A percentile compares a stretch with the other conserved stretches of the same genome.
These are phyloP conservation scores for Cynocephalus volans DNA, from an alignment of 2,113 vertebrate species.

Conservation along the genomic window DNA sequence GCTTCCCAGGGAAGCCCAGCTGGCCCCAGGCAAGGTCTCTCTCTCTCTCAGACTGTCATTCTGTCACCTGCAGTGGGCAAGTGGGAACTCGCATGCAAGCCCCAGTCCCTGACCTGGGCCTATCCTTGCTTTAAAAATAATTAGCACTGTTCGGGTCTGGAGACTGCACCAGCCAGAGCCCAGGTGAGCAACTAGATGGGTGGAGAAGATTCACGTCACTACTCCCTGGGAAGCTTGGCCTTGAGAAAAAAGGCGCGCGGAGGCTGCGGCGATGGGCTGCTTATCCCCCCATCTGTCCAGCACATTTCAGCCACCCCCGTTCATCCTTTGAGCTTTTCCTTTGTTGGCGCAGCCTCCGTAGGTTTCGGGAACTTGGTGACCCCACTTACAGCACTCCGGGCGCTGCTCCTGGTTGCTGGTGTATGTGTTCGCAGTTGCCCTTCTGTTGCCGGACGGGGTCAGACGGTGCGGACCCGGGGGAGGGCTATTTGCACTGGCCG, in stretches of 20 bases:
- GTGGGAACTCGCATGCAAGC: no score
- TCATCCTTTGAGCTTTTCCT: not conserved
- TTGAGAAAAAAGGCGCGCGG: not conserved
- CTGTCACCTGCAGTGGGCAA: no score
- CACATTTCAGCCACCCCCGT: not conserved
- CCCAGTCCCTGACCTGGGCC: not conserved
- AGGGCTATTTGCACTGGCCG: not conserved
- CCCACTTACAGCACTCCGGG: accelerated
- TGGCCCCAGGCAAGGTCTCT: not conserved
- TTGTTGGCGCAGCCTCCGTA: not conserved
- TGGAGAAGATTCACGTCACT: not conserved
- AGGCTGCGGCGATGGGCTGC: accelerated
- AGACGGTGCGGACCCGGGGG: not conserved
- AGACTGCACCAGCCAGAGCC: not conserved
- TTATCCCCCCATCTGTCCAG: not conserved
- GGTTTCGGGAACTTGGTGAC: not conserved
- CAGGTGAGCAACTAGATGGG: not conserved
- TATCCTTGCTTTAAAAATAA: not conserved
- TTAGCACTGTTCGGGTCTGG: not conserved
- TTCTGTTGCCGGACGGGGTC: conserved; percentile 53
- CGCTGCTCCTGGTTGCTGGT: accelerated
- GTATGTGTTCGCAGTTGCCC: not conserved
- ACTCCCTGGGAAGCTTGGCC: not conserved
- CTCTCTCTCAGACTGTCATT: not conserved
- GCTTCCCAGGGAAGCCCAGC: not conserved